Evolutionary conservation across 92 coral and sea anemone genomes (phyloP), one percentile per base, ranked within the genome.

Genomic region (Desmophyllum pertusum): DNA sequence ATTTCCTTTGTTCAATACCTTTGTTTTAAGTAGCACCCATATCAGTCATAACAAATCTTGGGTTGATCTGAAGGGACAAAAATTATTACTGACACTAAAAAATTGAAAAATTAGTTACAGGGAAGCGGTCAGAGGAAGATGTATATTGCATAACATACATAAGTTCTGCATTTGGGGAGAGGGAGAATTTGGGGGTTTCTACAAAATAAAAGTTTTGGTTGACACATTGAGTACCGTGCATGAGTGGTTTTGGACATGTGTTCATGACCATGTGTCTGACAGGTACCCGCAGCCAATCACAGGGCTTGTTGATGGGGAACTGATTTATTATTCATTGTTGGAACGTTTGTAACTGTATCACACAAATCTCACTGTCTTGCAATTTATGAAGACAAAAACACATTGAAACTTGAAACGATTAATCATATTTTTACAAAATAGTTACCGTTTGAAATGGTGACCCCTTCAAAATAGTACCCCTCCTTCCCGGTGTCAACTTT

Each of bases 381-480:
- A 41, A 23, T 8, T 39, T 8, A 39, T 57, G 86, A 62, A 82
- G 86, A 82, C 86, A 82, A 82, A 82, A 82, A 72, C 86, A 82
- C 86, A 82, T 80, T 80, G 84, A 66, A 25, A 35, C n/a, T 69
- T 25, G 2, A 27, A 14, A 23, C 57, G 15, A 42, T 39, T 1
- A 33, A 62, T 29, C 30, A 7, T 35, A 25, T 48, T 13, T 21
- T 13, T 0, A 25, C 19, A 36, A 74, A 31, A 5, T 19, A 64
- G 68, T 11, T 29, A 14, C 67, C 50, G 10, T 15, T 39, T 59
- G 70, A 38, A 23, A 77, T 38, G 36, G 78, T 30, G n/a, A 52
- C 10, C 29, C 17, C n/a, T n/a, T n/a, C n/a, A n/a, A 1, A 48
- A 0, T 15, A 31, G 37, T 14, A 17, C 53, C n/a, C 4, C 38